Evolutionary conservation across 2,113 vertebrate species (phyloP).

Genomic region (Promerops cafer): DNA sequence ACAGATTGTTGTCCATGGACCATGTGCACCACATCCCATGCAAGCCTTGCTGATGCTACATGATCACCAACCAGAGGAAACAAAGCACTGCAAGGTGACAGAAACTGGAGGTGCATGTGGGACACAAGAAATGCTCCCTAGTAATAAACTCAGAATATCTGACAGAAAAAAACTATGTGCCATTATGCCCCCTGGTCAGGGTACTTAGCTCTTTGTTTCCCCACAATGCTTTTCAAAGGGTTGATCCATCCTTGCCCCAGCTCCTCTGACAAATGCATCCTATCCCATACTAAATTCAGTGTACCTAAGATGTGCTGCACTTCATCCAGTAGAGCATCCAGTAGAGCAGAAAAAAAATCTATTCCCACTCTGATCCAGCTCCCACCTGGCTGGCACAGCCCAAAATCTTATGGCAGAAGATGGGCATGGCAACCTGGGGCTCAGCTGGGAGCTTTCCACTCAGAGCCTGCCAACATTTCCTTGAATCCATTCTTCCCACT

Average conservation of each 20-base stretch:
- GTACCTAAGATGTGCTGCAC: not conserved
- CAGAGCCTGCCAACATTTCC: not conserved
- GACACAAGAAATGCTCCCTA: not conserved
- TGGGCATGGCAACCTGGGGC: not conserved
- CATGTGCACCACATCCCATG: not conserved
- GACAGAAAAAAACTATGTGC: not conserved
- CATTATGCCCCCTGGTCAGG: not conserved
- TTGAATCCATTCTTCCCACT: not conserved
- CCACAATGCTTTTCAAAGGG: not conserved
- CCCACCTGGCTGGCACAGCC: not conserved
- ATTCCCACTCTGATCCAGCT: not conserved
- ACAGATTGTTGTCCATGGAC: not conserved
- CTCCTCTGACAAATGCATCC: not conserved
- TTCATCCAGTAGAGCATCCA: not conserved
- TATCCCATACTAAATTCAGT: not conserved
- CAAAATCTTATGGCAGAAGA: not conserved
- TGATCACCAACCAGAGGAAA: not conserved
- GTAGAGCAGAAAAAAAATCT: no score
- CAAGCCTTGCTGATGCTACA: fast-evolving
- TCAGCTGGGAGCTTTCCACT: not conserved
- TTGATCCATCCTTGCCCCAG: not conserved
- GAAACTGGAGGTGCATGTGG: not conserved
- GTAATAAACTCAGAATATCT: not conserved
- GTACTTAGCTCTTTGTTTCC: not conserved
- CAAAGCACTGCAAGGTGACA: not conserved